Evolutionary conservation across 1,140 invertebrate genomes (phyloP).

Genomic region (Panagrolaimus sp.): DNA sequence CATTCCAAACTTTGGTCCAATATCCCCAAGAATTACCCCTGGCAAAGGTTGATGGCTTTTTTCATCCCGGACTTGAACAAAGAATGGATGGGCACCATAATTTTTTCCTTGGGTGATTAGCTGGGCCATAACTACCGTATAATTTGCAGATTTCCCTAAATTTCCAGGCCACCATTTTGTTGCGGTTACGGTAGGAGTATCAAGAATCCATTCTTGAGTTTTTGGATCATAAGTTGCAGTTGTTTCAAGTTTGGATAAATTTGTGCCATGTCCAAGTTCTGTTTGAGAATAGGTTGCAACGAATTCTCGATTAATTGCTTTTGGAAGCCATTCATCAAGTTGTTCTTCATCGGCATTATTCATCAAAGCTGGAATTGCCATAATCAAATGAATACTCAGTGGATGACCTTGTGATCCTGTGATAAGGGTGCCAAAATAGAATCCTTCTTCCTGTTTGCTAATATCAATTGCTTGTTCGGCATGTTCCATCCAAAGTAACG

Average conservation of each 20-base stretch:
- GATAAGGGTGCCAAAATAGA: slow-evolving; percentile 31
- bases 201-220: slow-evolving; percentile 77
- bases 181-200: slow-evolving; percentile 77
- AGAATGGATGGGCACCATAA: slow-evolving; percentile 81
- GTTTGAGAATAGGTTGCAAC: slow-evolving; percentile 82
- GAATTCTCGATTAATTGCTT: slow-evolving; percentile 74
- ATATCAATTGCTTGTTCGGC: not conserved
- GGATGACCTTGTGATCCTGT: slow-evolving; percentile 17
- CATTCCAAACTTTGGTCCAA: slow-evolving; percentile 83
- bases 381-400: slow-evolving; percentile 23
- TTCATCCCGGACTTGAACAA: slow-evolving; percentile 79
- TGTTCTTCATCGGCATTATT: slow-evolving; percentile 70
- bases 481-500: slow-evolving; percentile 50
- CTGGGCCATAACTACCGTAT: slow-evolving; percentile 78
- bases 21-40: slow-evolving; percentile 83
- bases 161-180: slow-evolving; percentile 69
- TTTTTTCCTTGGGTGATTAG: slow-evolving; percentile 75
- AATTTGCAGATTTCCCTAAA: slow-evolving; percentile 83
- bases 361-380: slow-evolving; percentile 22
- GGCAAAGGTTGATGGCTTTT: slow-evolving; percentile 77
- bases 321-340: slow-evolving; percentile 76
- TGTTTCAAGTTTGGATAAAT: slow-evolving; percentile 81
- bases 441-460: not conserved
- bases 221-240: slow-evolving; percentile 78
- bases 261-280: slow-evolving; percentile 65